Conservation (phyloP, 2,113 vertebrate genomes). For the Syngnathus typhle region DNA sequence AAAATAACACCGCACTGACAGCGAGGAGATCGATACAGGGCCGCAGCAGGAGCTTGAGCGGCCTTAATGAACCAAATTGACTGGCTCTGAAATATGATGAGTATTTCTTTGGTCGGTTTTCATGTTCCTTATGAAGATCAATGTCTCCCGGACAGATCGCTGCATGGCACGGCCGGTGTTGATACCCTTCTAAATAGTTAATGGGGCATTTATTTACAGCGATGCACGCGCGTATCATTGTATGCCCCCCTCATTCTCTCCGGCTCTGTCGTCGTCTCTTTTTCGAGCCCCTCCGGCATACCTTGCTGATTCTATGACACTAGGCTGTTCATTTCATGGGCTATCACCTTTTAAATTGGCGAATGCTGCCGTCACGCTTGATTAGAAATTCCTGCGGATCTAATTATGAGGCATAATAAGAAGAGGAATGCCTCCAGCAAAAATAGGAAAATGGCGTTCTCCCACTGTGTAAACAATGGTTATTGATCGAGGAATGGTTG, state of each 20-base stretch:
- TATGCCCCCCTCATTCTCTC: conserved; percentile 16
- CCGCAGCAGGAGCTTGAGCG: conserved; percentile 59
- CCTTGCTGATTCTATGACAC: conserved; percentile 49
- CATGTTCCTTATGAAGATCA: conserved; percentile 72
- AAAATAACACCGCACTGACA: conserved; percentile 58
- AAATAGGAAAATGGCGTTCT: conserved; percentile 43
- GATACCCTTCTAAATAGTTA: conserved; percentile 69
- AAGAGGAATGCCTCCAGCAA: conserved; percentile 55
- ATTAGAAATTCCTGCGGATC: conserved; percentile 73
- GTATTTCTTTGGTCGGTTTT: conserved; percentile 67
- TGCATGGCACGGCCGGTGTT: conserved; percentile 45
- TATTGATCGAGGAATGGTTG: conserved; percentile 36
- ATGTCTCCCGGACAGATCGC: conserved; percentile 63
- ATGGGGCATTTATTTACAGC: conserved; percentile 61
- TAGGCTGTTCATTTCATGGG: conserved; percentile 73
- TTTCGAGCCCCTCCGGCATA: conserved; percentile 41
- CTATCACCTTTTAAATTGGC: conserved; percentile 75
- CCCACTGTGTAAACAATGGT: conserved; percentile 51
- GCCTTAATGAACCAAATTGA: conserved; percentile 69
- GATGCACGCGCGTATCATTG: conserved; percentile 26
- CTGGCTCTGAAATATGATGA: conserved; percentile 70
- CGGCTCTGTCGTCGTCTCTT: conserved; percentile 34
- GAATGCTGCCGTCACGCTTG: conserved; percentile 71
- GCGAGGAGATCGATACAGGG: conserved; percentile 59
- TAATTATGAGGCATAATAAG: conserved; percentile 75